Conservation (phyloP, 2,888 invertebrate species). For the Incurvaria masculella region DNA sequence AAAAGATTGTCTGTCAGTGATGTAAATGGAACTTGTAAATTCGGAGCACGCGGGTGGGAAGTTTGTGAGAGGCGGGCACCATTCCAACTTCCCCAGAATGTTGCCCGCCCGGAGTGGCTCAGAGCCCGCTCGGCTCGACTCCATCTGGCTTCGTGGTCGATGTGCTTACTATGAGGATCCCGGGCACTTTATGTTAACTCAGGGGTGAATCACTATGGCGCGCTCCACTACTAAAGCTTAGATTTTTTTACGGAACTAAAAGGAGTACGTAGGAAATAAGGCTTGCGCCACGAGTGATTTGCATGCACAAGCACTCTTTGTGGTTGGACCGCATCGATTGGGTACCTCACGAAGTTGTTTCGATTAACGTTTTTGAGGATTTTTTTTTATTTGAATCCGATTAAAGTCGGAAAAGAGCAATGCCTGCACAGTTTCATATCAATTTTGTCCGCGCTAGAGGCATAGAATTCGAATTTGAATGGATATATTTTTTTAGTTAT, state of each 20-base stretch:
- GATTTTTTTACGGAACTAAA: not conserved
- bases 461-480: too few species aligned
- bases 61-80: not conserved
- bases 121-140: constrained; percentile 20
- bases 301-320: not conserved
- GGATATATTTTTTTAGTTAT: constrained; percentile 50
- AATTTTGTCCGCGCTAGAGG: constrained; percentile 54
- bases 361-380: not conserved
- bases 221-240: not conserved
- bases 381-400: not conserved
- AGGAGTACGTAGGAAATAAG: not conserved
- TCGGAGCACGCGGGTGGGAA: not conserved
- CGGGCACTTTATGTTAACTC: too few species aligned
- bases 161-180: too few species aligned
- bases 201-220: too few species aligned
- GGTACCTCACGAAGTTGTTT: too few species aligned
- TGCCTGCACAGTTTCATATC: constrained; percentile 54
- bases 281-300: not conserved
- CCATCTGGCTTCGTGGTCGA: too few species aligned
- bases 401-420: constrained; percentile 26
- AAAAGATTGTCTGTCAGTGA: constrained; percentile 44
- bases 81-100: not conserved
- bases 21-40: constrained; percentile 12
- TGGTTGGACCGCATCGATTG: not conserved
- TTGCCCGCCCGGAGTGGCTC: not conserved